Conservation (phyloP, 2,888 invertebrate species). For the Liodrosophila aerea region DNA sequence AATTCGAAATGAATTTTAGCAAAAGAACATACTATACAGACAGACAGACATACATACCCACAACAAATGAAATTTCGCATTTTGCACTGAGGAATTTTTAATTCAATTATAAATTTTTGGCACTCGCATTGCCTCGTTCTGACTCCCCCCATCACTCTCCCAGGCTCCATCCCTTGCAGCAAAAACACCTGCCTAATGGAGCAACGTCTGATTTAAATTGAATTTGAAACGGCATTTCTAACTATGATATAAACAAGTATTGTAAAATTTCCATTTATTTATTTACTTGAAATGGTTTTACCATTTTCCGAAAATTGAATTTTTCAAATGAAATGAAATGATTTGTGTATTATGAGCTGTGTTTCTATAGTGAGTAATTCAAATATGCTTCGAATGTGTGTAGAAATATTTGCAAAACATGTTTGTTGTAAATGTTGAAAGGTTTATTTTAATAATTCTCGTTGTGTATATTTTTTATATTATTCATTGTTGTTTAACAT, state of each 20-base stretch:
- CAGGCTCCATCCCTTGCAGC: neutral
- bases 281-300: too few relatives aligned
- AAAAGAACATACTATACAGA: too few relatives aligned
- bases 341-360: too few relatives aligned
- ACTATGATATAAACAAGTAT: neutral
- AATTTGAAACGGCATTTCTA: neutral
- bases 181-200: slow-evolving; percentile 7
- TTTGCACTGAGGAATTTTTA: slow-evolving; percentile 34
- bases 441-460: too few relatives aligned
- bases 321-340: neutral
- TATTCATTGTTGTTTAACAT: too few relatives aligned
- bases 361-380: too few relatives aligned
- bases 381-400: too few relatives aligned
- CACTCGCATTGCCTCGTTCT: neutral
- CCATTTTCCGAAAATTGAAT: too few relatives aligned
- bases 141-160: neutral
- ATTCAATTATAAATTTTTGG: slow-evolving; percentile 42
- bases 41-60: slow-evolving; percentile 12
- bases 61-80: slow-evolving; percentile 23
- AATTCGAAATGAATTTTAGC: slow-evolving; percentile 27
- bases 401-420: too few relatives aligned
- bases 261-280: too few relatives aligned
- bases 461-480: too few relatives aligned
- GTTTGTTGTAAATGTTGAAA: too few relatives aligned
- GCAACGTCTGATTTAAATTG: neutral